Conservation (phyloP, 2,797 vertebrate species). For the Eulemur mongoz region DNA sequence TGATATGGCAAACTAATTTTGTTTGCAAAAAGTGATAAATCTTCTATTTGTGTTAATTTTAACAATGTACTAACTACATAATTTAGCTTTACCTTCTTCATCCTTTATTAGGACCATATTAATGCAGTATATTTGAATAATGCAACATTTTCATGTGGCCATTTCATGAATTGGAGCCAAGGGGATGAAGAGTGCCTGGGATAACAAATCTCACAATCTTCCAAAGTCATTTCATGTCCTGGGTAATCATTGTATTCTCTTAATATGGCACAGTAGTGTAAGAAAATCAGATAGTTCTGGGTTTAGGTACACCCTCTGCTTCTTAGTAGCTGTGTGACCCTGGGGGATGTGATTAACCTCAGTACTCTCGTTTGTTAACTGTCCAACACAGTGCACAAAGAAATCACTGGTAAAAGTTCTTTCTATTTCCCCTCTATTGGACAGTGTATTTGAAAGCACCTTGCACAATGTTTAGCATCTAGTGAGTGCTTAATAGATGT, state of each 20-base stretch:
- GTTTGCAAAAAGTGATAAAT: neutral
- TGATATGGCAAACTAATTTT: conserved; percentile 3
- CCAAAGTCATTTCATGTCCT: neutral
- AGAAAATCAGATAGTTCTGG: neutral
- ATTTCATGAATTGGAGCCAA: neutral
- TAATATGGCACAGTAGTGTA: neutral
- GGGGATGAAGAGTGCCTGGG: accelerated
- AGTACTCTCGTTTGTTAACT: neutral
- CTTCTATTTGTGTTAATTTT: neutral
- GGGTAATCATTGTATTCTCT: neutral
- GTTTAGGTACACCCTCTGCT: neutral
- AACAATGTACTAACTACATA: neutral
- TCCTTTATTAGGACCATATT: neutral
- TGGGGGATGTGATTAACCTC: neutral
- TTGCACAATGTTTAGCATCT: neutral
- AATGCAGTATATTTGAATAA: neutral
- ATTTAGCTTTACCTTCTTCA: neutral
- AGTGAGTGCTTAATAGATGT: neutral
- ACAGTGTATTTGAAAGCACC: neutral
- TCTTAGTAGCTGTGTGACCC: neutral
- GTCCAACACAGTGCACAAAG: neutral
- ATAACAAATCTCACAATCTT: neutral
- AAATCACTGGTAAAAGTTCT: neutral
- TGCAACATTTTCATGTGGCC: neutral
- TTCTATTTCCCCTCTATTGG: neutral